Evolutionary conservation across 2,797 vertebrate species (phyloP), one percentile per base, ranked within the genome.

Genomic region (Melanotaenia pygmaea): DNA sequence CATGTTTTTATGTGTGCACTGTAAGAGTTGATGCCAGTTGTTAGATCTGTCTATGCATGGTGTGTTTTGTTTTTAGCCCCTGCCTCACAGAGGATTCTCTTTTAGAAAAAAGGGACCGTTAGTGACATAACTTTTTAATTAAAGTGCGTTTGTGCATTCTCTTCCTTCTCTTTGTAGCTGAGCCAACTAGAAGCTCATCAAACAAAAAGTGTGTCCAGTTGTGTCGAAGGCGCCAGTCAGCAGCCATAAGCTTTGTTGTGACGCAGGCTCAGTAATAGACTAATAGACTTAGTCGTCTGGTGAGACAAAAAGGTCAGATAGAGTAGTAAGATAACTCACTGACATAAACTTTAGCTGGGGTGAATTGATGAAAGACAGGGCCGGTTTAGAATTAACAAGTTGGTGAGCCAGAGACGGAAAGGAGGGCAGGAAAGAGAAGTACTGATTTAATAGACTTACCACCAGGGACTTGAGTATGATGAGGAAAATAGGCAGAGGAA

Each of bases 201-300:
- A 74, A 83, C 47, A 30, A 56, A 56, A 67, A 64, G 47, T 61
- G 35, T 65, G 76, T 74, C 72, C 28, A n/a, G 68, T 76, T 72
- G 68, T 80, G 79, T 80, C 3, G 26, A 53, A 79, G 61, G 65
- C 47, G 51, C 30, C 66, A 60, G 62, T 80, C 76, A 70, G 79
- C 72, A 75, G 70, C 77, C 62, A 43, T 38, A 57, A 81, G 84
- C 83, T 79, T 85, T 85, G 75, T 79, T 80, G 76, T 85, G 77
- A 87, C 63, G 74, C 76, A 83, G 57, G 11, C 32, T 30, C 38
- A 47, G 51, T 76, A 72, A 81, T 72, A 51, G 72, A 79, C 72
- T 77, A 81, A 84, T 70, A 81, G 78, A 84, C 81, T 67, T 84
- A 66, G 58, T 58, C 4, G 82, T 70, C 66, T 58, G 76, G 60